phyloP scores from a whole-genome alignment of 2,888 invertebrate genomes.

The Petrophora chlorosata region DNA sequence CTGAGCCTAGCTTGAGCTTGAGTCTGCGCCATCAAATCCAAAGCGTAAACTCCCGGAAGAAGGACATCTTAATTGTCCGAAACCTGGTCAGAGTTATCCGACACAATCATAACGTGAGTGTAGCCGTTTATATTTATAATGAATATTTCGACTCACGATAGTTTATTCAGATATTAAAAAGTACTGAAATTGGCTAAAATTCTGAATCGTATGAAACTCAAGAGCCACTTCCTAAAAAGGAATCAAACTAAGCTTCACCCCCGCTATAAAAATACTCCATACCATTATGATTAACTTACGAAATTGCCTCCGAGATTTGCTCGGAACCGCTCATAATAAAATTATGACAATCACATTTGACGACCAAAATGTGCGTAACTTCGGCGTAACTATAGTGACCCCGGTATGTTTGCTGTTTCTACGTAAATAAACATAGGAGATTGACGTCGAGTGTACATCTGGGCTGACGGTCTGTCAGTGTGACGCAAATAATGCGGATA shows the following conservation, averaged over 20 bases:
- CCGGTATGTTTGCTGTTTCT: conserved; percentile 77
- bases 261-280: conserved; percentile 31
- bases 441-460: conserved; percentile 82
- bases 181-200: too few species aligned
- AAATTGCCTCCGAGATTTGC: conserved; percentile 52
- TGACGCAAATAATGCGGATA: conserved; percentile 81
- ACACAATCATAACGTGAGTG: too few species aligned
- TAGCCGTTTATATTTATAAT: too few species aligned
- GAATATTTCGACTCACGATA: too few species aligned
- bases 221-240: not conserved
- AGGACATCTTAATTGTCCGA: too few species aligned
- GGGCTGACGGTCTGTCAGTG: too few species aligned
- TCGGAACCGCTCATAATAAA: conserved; percentile 54
- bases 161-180: too few species aligned
- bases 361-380: conserved; percentile 59
- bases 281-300: conserved; percentile 43
- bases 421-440: conserved; percentile 79
- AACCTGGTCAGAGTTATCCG: too few species aligned
- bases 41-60: too few species aligned
- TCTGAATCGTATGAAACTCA: not conserved
- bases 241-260: conserved; percentile 13
- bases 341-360: conserved; percentile 76
- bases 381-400: conserved; percentile 67
- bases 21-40: too few species aligned
- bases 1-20: too few species aligned